These are phyloP conservation scores for Drosophila mimica DNA, from an alignment of 2,888 invertebrate genomes.

Conservation along the genomic window DNA sequence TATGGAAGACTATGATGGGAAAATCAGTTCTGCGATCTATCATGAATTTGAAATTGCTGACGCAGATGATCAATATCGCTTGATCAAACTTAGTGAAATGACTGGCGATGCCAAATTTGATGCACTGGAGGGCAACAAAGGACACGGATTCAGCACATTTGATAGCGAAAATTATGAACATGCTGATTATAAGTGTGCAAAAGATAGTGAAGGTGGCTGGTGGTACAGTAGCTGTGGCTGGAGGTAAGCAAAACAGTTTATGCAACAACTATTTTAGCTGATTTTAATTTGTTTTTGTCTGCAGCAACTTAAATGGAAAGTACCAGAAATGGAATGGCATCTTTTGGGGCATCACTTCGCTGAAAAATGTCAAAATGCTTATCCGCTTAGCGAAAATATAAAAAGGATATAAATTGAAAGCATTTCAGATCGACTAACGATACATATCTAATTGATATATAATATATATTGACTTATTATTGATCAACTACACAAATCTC, in stretches of 20 bases:
- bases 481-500: not conserved
- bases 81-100: not conserved
- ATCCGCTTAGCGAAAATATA: not conserved
- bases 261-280: not conserved
- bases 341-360: fast-evolving
- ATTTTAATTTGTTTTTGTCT: not conserved
- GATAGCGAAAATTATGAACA: not conserved
- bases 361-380: not conserved
- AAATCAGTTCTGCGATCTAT: not conserved
- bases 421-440: no score
- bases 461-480: not conserved
- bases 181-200: not conserved
- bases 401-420: not conserved
- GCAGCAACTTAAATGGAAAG: not conserved
- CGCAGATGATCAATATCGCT: not conserved
- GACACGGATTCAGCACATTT: not conserved
- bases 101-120: not conserved
- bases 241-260: not conserved
- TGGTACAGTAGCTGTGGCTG: not conserved
- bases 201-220: not conserved
- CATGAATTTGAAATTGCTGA: not conserved
- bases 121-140: not conserved
- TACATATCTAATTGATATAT: not conserved
- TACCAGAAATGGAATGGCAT: not conserved
- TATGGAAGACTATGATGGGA: fast-evolving